Conservation (phyloP, 2,888 invertebrate genomes). For the Pogonocherus hispidulus region DNA sequence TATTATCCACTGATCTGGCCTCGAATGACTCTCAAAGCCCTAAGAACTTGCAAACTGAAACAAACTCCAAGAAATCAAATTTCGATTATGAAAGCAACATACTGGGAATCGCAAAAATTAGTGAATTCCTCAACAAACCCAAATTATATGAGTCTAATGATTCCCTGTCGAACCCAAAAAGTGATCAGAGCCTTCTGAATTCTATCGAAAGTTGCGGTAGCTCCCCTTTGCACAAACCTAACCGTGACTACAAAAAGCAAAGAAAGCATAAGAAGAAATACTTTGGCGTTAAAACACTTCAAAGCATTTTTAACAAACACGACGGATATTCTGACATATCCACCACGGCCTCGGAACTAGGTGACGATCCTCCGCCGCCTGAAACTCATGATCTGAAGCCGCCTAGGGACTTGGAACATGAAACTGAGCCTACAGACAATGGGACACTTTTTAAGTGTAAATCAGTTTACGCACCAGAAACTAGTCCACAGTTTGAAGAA, state of each 20-base stretch:
- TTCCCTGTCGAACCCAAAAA: constrained; percentile 66
- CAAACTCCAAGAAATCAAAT: constrained; percentile 39
- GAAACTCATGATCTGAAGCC: background rate
- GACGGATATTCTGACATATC: constrained; percentile 68
- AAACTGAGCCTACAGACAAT: constrained; percentile 16
- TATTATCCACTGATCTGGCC: constrained; percentile 66
- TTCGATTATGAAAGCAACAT: constrained; percentile 46
- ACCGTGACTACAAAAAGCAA: constrained; percentile 66
- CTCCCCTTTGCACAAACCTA: constrained; percentile 72
- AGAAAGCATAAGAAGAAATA: constrained; percentile 68
- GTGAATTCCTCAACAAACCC: constrained; percentile 22
- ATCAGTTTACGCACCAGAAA: constrained; percentile 53
- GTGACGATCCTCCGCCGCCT: constrained; percentile 54
- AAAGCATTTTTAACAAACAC: constrained; percentile 67
- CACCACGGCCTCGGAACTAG: constrained; percentile 66
- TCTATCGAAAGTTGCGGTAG: constrained; percentile 68
- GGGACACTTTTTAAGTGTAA: constrained; percentile 29
- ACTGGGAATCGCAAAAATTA: constrained; percentile 11
- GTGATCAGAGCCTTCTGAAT: constrained; percentile 67
- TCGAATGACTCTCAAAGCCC: constrained; percentile 69
- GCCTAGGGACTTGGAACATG: background rate
- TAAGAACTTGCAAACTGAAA: constrained; percentile 58
- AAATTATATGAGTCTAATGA: constrained; percentile 61
- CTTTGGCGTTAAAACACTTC: constrained; percentile 71
- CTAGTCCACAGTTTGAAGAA: constrained; percentile 67